Evolutionary conservation across 2,888 invertebrate species (phyloP).

Genomic region (Agrotis clavis): DNA sequence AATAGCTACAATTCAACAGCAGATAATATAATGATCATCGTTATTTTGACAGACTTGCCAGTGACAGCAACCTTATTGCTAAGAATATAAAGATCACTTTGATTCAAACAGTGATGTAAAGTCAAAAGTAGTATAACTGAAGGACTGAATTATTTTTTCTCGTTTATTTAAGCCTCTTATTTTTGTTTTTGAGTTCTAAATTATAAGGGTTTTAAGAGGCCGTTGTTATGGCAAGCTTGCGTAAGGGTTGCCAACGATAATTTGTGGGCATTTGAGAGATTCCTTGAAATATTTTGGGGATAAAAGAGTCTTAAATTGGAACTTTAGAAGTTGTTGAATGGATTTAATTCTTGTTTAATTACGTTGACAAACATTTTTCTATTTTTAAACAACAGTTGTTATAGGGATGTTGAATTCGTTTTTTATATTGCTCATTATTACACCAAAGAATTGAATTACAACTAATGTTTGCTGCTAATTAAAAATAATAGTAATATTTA

Average conservation of each 20-base stretch:
- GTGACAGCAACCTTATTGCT: too few species aligned
- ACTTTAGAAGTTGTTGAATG: not conserved
- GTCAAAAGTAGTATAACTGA: too few species aligned
- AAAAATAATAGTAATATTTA: slow-evolving; percentile 13
- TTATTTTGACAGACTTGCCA: too few species aligned
- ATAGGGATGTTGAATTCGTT: not conserved
- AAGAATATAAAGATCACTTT: too few species aligned
- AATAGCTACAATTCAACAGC: too few species aligned
- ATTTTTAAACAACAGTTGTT: too few species aligned
- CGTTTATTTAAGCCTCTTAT: slow-evolving; percentile 12
- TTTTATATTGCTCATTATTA: not conserved
- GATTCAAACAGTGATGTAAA: too few species aligned
- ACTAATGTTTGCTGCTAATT: slow-evolving; percentile 47
- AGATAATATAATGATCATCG: too few species aligned
- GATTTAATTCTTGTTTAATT: not conserved
- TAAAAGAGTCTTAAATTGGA: not conserved
- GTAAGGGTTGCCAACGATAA: not conserved
- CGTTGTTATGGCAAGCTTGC: slow-evolving; percentile 24
- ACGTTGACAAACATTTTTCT: too few species aligned
- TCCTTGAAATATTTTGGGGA: not conserved
- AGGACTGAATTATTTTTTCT: slow-evolving; percentile 13
- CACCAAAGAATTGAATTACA: not conserved
- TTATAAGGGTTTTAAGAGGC: slow-evolving; percentile 10
- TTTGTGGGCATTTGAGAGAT: slow-evolving; percentile 1
- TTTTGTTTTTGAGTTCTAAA: slow-evolving; percentile 23